phyloP scores from a whole-genome alignment of 2,888 invertebrate genomes.

The Scotopteryx bipunctaria region DNA sequence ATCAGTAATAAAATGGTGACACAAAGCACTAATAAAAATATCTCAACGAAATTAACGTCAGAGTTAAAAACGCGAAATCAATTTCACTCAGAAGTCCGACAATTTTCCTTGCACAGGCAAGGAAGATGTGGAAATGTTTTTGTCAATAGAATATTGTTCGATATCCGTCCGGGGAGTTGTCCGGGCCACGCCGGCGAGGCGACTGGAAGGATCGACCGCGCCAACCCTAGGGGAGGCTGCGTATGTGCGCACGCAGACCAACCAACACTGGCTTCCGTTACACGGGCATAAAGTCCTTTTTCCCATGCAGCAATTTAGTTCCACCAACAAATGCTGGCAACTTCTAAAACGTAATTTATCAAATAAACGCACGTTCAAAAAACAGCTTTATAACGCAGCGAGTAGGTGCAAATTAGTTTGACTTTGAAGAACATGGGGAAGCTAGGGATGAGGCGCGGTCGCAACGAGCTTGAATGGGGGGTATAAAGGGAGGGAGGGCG shows the following conservation, averaged over 20 bases:
- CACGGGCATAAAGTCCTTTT: slow-evolving; percentile 49
- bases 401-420: slow-evolving; percentile 46
- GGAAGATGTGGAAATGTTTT: slow-evolving; percentile 70
- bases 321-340: slow-evolving; percentile 51
- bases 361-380: slow-evolving; percentile 35
- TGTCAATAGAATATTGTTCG: slow-evolving; percentile 50
- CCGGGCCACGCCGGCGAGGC: slow-evolving; percentile 77
- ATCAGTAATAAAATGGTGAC: slow-evolving; percentile 26
- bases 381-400: slow-evolving; percentile 39
- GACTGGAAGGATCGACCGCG: slow-evolving; percentile 81
- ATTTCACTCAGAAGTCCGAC: slow-evolving; percentile 53
- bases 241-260: slow-evolving; percentile 60
- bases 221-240: slow-evolving; percentile 80
- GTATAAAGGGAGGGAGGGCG: slow-evolving; percentile 63
- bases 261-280: slow-evolving; percentile 44
- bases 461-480: slow-evolving; percentile 62
- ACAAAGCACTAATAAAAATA: slow-evolving; percentile 48
- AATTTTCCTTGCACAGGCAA: slow-evolving; percentile 66
- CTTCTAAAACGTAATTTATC: slow-evolving; percentile 51
- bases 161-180: slow-evolving; percentile 62
- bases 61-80: slow-evolving; percentile 75
- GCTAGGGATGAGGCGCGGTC: slow-evolving; percentile 69
- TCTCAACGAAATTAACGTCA: slow-evolving; percentile 74
- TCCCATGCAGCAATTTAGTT: slow-evolving; percentile 38
- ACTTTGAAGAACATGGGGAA: slow-evolving; percentile 43